Evolutionary conservation across 2,888 invertebrate species (phyloP), one percentile per base, ranked within the genome.

Genomic region (Rhyacophila evoluta): DNA sequence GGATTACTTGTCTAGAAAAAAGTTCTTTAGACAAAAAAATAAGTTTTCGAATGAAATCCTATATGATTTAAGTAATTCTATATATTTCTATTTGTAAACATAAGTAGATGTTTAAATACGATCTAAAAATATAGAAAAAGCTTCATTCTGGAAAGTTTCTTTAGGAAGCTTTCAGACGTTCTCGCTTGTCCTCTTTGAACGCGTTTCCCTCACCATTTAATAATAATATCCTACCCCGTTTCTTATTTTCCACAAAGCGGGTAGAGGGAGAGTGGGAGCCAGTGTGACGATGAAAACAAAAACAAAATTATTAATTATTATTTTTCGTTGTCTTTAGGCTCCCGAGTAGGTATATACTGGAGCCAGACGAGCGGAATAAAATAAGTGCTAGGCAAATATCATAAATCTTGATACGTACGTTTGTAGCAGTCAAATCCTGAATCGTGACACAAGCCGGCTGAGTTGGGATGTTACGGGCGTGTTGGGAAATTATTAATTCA

Each of bases 361-460:
- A 39, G 68, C 72, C 68, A 72, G 67, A 75, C 72, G 37, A 27
- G 69, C 78, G 29, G 88, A 89, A 89, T 89, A 88, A 55, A 55
- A 89, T 88, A 89, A 89, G 87, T 89, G 87, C 86, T 88, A 87
- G 87, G 89, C 89, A 89, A 89, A 89, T 88, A 89, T 88, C 88
- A 89, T 89, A 90, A 90, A 90, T 90, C 89, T 88, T 86, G 83
- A 76, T 78, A 68, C 76, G 71, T 68, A 76, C 75, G 39, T n/a
- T n/a, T n/a, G n/a, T 76, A 75, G 72, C 75, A 78, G 80, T 78
- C 78, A 78, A 81, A 81, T 75, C 69, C 74, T 75, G 74, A 55
- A 33, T 69, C 73, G 76, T 78, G 78, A 81, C 78, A 78, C n/a
- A 12, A 19, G 41, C 72, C 68, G 29, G 15, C 41, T 41, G 41